A percentile compares a stretch with the other conserved stretches of the same genome.
Conservation (phyloP, 1,140 invertebrate species). For the Heliothis virescens region DNA sequence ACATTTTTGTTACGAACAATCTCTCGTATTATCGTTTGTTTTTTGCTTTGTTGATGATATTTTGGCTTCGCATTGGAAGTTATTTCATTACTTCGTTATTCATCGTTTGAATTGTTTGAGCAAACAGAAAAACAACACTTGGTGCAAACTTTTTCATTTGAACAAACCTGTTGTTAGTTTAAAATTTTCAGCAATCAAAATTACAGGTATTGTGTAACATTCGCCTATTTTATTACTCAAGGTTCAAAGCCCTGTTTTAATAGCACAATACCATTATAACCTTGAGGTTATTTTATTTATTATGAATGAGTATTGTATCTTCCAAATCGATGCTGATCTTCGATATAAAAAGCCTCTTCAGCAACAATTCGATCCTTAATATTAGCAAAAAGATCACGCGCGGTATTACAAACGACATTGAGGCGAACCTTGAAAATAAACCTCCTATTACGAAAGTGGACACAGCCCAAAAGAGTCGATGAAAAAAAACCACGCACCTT, state of each 20-base stretch:
- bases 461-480: constrained; percentile 41
- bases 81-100: constrained; percentile 68
- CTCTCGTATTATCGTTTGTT: constrained; percentile 62
- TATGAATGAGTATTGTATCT: background rate
- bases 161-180: constrained; percentile 15
- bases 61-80: constrained; percentile 67
- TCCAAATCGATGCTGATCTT: background rate
- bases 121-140: constrained; percentile 65
- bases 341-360: constrained; percentile 24
- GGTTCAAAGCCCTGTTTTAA: too few relatives aligned
- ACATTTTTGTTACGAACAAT: constrained; percentile 66
- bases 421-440: constrained; percentile 33
- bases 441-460: constrained; percentile 44
- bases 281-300: constrained; percentile 3
- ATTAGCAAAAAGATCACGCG: constrained; percentile 40
- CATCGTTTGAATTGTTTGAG: constrained; percentile 68
- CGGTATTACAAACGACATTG: constrained; percentile 23
- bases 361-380: background rate
- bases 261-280: too few relatives aligned
- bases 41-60: constrained; percentile 72
- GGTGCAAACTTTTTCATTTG: constrained; percentile 53
- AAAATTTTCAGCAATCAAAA: constrained; percentile 18
- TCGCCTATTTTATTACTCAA: too few relatives aligned
- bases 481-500: constrained; percentile 19
- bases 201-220: too few relatives aligned